A percentile compares a stretch with the other conserved stretches of the same genome.
Evolutionary conservation across 2,113 vertebrate genomes (phyloP).

Genomic region (Heterotis niloticus): DNA sequence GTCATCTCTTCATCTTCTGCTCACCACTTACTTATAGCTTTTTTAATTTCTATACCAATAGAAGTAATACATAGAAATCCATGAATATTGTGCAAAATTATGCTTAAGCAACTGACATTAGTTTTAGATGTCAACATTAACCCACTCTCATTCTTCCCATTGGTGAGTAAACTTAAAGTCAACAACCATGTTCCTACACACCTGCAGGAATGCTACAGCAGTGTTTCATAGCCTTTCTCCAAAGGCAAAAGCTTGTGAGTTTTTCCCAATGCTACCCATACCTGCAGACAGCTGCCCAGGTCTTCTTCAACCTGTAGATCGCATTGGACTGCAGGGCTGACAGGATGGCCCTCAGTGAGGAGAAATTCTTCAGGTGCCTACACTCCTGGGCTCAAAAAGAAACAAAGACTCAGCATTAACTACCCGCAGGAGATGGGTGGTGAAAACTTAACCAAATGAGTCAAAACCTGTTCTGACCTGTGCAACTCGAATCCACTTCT

Average conservation of each 20-base stretch:
- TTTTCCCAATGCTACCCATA: slow-evolving; percentile 39
- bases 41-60: too few species aligned
- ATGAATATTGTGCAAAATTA: neutral
- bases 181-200: neutral
- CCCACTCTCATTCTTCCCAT: neutral
- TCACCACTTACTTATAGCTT: neutral
- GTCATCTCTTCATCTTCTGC: neutral
- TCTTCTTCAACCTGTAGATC: slow-evolving; percentile 79
- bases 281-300: slow-evolving; percentile 77
- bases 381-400: slow-evolving; percentile 63
- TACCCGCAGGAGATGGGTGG: neutral
- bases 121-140: neutral
- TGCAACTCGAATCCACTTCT: slow-evolving; percentile 78
- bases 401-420: neutral
- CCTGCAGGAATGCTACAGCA: neutral
- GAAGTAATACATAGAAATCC: too few species aligned
- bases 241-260: neutral
- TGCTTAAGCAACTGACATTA: neutral
- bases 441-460: neutral
- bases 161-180: neutral
- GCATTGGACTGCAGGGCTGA: slow-evolving; percentile 84
- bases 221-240: neutral
- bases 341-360: slow-evolving; percentile 77
- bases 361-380: slow-evolving; percentile 75
- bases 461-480: slow-evolving; percentile 58